Conservation (phyloP, 2,113 vertebrate species). For the Entelurus aequoreus region DNA sequence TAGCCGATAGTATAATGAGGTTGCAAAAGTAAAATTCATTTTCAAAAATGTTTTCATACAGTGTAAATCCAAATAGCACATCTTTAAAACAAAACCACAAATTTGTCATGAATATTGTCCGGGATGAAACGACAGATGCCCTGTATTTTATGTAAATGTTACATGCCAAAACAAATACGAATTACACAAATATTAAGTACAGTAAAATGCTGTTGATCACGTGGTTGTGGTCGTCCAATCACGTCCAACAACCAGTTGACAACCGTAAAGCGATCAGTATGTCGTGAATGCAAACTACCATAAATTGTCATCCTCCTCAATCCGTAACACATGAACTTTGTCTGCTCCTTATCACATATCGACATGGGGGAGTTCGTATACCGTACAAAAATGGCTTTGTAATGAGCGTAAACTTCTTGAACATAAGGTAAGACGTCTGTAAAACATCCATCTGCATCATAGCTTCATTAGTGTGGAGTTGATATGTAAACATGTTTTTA, state of each 20-base stretch:
- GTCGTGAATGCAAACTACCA: conserved; percentile 8
- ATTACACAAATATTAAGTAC: no score
- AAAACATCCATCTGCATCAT: background rate
- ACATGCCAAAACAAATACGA: no score
- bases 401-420: background rate
- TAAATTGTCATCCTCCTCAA: background rate
- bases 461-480: background rate
- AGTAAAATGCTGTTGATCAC: conserved; percentile 1
- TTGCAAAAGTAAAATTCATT: no score
- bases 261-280: conserved; percentile 21
- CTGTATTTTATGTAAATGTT: no score
- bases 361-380: background rate
- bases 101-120: no score
- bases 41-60: no score
- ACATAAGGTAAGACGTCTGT: conserved; percentile 29
- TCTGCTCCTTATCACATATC: background rate
- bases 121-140: no score
- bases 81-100: no score
- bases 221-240: conserved; percentile 10
- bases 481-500: background rate
- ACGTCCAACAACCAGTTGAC: background rate
- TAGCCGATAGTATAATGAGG: no score
- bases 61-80: no score
- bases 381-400: background rate
- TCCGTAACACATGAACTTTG: background rate